phyloP scores from a whole-genome alignment of 2,113 vertebrate genomes.

The Gallinago media region DNA sequence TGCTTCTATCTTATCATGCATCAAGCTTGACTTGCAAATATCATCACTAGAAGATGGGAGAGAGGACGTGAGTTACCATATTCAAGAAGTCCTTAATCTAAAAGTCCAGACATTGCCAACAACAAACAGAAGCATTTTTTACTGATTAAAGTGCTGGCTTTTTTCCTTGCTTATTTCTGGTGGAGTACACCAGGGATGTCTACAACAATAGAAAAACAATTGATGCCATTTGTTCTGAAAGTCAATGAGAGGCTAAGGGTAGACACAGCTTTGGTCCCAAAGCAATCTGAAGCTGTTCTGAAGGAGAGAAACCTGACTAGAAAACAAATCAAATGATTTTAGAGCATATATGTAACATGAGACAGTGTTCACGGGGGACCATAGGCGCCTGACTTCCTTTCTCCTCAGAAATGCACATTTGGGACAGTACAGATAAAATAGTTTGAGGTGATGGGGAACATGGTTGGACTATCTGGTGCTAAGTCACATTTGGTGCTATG shows the following conservation, averaged over 20 bases:
- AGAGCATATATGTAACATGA: neutral
- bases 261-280: neutral
- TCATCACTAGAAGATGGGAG: neutral
- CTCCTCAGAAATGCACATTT: neutral
- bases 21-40: neutral
- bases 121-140: neutral
- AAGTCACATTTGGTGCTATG: neutral
- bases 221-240: neutral
- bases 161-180: neutral
- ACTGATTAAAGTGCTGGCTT: neutral
- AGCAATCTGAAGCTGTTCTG: neutral
- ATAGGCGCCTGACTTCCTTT: neutral
- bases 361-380: neutral
- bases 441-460: neutral
- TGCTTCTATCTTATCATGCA: neutral
- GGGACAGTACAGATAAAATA: neutral
- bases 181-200: neutral
- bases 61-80: neutral
- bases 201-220: neutral
- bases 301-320: neutral
- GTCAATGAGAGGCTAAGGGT: neutral
- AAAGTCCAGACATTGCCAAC: neutral
- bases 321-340: neutral
- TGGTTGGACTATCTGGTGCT: neutral
- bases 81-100: neutral